These are phyloP conservation scores for Emydocephalus ijimae DNA, from an alignment of 2,113 vertebrate genomes.

Conservation along the genomic window DNA sequence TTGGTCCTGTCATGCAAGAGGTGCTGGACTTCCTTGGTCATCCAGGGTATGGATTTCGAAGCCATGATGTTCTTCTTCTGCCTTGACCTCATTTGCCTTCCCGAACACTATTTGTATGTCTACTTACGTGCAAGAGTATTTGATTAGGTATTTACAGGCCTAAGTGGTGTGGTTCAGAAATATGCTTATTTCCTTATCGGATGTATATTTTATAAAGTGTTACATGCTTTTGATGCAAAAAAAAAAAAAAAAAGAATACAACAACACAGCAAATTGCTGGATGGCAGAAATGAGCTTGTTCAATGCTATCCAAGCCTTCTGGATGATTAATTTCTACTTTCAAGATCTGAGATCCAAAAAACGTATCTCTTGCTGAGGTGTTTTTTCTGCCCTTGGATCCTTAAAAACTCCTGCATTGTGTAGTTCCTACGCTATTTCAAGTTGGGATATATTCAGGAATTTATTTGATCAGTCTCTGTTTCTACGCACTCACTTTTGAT, in stretches of 20 bases:
- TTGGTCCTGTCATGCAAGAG: no score
- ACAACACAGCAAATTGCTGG: neutral
- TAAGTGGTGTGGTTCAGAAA: neutral
- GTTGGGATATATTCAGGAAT: neutral
- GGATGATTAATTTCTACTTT: constrained; percentile 10
- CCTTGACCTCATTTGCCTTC: no score
- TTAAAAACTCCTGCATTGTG: neutral
- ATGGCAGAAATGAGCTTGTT: neutral
- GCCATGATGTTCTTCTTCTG: no score
- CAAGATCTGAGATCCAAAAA: neutral
- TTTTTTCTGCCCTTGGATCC: neutral
- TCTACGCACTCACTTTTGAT: neutral
- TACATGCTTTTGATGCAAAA: neutral
- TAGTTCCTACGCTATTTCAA: neutral
- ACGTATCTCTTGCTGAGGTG: neutral
- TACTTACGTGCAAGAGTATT: neutral
- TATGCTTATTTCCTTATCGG: neutral
- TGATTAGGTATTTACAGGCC: neutral
- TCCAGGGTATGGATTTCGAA: no score
- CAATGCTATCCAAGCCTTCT: neutral
- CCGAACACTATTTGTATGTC: neutral
- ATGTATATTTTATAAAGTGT: neutral
- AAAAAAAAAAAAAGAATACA: neutral
- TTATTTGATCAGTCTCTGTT: neutral
- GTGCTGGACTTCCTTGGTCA: no score